phyloP scores from a whole-genome alignment of 2,113 vertebrate species.

The Grallaria varia region DNA sequence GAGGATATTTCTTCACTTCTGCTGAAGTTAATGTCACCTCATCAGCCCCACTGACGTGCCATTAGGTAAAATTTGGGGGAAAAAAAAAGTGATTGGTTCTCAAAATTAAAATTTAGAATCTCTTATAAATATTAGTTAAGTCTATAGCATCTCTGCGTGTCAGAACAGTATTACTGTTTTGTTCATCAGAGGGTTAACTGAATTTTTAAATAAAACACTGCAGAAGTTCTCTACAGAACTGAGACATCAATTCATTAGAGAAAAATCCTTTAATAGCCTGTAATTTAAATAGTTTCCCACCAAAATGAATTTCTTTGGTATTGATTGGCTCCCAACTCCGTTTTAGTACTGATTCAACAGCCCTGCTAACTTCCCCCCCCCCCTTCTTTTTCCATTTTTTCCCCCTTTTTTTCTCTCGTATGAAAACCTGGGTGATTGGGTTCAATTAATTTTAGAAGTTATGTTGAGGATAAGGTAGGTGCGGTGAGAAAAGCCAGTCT shows the following conservation, averaged over 20 bases:
- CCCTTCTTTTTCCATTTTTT: background rate
- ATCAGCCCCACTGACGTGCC: background rate
- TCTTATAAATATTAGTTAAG: background rate
- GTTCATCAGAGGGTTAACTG: slow-evolving; percentile 49
- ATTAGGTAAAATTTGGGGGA: background rate
- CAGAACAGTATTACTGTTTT: background rate
- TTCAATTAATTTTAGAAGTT: slow-evolving; percentile 25
- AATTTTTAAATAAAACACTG: slow-evolving; percentile 49
- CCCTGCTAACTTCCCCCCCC: background rate
- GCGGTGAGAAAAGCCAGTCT: background rate
- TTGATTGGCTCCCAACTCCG: slow-evolving; percentile 45
- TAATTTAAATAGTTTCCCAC: slow-evolving; percentile 49
- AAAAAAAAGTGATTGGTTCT: background rate
- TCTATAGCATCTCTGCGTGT: background rate
- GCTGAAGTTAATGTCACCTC: background rate
- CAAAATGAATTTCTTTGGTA: slow-evolving; percentile 63
- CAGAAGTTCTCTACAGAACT: slow-evolving; percentile 33
- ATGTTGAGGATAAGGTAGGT: background rate
- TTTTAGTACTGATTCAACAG: slow-evolving; percentile 36
- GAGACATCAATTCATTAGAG: slow-evolving; percentile 15
- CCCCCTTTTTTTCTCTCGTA: background rate
- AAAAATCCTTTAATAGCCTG: slow-evolving; percentile 64
- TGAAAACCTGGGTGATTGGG: background rate
- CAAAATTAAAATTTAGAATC: too few species aligned
- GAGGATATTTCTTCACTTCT: background rate